Percentiles rank a stretch among this genome's conserved stretches.
phyloP scores from a whole-genome alignment of 2,888 invertebrate species.

The Heterodera filipjevi region DNA sequence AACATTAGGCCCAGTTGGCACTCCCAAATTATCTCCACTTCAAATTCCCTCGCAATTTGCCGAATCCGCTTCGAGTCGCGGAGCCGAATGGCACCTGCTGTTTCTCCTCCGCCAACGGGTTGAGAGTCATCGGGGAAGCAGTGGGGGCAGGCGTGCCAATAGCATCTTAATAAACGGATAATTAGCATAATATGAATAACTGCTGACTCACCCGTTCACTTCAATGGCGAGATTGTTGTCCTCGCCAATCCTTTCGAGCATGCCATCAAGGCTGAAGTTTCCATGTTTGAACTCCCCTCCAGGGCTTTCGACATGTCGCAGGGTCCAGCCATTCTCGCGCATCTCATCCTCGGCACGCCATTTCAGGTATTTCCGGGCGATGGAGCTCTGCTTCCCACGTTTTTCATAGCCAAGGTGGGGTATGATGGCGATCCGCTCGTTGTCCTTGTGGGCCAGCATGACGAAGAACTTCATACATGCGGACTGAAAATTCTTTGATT shows the following conservation, averaged over 20 bases:
- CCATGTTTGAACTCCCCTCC: constrained; percentile 14
- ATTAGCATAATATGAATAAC: background rate
- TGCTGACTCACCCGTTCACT: background rate
- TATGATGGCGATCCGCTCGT: background rate
- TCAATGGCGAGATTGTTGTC: background rate
- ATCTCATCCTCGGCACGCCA: background rate
- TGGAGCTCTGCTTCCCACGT: background rate
- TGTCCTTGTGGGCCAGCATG: background rate
- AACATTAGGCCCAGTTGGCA: background rate
- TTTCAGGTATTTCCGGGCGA: background rate
- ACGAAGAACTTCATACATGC: background rate
- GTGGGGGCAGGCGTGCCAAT: constrained; percentile 3
- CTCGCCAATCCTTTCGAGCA: background rate
- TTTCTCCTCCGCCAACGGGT: background rate
- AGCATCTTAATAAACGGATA: background rate
- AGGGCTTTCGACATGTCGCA: background rate
- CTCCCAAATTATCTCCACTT: background rate
- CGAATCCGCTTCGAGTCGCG: background rate
- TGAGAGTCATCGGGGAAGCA: background rate
- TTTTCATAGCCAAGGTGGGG: background rate
- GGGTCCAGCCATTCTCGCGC: background rate
- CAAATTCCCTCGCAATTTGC: background rate
- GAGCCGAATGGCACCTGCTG: background rate
- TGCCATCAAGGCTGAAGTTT: constrained; percentile 14
- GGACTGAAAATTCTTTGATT: too few relatives aligned